phyloP scores from a whole-genome alignment of 2,113 vertebrate genomes.

The Ameiurus melas region DNA sequence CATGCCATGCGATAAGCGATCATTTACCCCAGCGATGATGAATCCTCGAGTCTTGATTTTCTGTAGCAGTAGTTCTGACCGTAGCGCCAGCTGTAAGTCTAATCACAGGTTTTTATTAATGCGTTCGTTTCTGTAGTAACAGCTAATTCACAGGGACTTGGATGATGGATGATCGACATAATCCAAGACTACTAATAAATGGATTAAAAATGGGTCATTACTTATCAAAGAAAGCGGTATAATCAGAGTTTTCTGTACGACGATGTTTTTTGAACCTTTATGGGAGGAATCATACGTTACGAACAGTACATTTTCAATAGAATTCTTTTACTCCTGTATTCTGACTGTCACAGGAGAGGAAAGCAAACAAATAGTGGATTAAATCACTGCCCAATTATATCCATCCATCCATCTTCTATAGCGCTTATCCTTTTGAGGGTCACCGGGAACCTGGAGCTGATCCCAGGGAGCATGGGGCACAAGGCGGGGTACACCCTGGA shows the following conservation, averaged over 20 bases:
- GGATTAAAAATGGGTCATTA: background rate
- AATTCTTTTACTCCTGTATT: background rate
- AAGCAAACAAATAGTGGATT: background rate
- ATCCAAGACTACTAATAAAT: background rate
- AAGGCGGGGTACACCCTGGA: too few species aligned
- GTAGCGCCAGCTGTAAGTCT: background rate
- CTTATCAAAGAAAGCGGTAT: background rate
- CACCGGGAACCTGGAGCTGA: too few species aligned
- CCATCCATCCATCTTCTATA: too few species aligned
- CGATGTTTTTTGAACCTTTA: background rate
- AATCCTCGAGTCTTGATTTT: background rate
- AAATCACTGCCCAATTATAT: background rate
- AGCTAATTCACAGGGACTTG: background rate
- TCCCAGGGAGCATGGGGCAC: too few species aligned
- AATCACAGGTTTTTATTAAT: background rate
- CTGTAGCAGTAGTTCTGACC: background rate
- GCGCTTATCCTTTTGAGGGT: too few species aligned
- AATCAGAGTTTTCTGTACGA: background rate
- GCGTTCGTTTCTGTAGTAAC: background rate
- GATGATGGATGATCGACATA: background rate
- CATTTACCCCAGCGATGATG: background rate
- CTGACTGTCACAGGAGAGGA: background rate
- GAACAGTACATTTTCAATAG: background rate
- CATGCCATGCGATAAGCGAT: background rate
- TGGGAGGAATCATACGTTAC: background rate